Conservation (phyloP, 2,797 vertebrate species). For the Melanotaenia parkinsoni region DNA sequence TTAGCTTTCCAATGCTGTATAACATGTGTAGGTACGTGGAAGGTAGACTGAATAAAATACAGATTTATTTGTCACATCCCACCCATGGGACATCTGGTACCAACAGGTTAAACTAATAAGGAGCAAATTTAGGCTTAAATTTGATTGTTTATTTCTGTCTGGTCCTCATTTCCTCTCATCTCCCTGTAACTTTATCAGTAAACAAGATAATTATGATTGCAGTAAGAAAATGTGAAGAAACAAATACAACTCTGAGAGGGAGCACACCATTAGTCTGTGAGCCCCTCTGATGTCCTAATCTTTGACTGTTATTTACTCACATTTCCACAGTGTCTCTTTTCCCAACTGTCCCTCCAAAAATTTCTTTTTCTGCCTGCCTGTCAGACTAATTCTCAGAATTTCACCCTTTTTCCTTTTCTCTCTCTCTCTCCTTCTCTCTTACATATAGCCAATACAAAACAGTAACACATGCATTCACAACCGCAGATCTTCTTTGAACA, state of each 20-base stretch:
- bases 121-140: not conserved
- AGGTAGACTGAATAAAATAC: no score
- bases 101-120: not conserved
- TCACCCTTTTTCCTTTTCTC: not conserved
- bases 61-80: no score
- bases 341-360: constrained; percentile 23
- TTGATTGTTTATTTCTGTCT: not conserved
- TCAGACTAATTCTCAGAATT: constrained; percentile 4
- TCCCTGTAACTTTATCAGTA: constrained; percentile 26
- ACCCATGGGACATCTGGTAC: no score
- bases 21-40: no score
- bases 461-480: constrained; percentile 37
- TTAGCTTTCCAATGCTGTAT: no score
- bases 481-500: constrained; percentile 53
- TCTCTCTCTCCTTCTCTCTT: constrained; percentile 10
- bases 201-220: constrained; percentile 11
- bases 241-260: not conserved
- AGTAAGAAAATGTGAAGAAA: not conserved
- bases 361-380: constrained; percentile 13
- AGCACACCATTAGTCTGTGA: not conserved
- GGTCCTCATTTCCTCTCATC: not conserved
- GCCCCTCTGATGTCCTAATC: not conserved
- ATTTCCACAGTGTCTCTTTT: constrained; percentile 13
- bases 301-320: constrained; percentile 38
- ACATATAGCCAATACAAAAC: constrained; percentile 34